Base-by-base conservation (phyloP, 2,888 invertebrate genomes). In the Andrena haemorrhoa region DNA sequence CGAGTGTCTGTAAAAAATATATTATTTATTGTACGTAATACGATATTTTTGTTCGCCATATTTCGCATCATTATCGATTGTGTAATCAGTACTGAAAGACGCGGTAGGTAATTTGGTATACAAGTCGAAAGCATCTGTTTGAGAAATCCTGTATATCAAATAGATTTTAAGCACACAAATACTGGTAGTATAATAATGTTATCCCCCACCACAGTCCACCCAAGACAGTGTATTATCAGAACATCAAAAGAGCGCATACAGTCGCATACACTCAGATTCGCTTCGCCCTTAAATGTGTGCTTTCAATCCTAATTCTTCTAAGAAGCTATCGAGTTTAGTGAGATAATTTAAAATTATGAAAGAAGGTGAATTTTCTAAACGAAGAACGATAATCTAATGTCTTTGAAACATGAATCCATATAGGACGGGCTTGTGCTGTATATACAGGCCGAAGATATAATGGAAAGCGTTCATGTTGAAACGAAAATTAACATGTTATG, bases 321-420 rank as follows among this genome's bases (percentile, higher is more conserved):
- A 74, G 51, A 84, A 82, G 75, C 74, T 88, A 82, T 82, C 5
- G 20, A 73, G 61, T 75, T 75, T 65, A 63, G 51, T 35, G 35
- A 69, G 53, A 64, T 63, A 61, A 75, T 75, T 35, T 49, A 56
- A 70, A 70, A 78, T 78, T 73, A 63, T 65, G 53, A 78, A 82
- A 65, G 70, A 60, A 81, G 49, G 73, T 68, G 53, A 72, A 76
- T 56, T 78, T 79, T 82, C 77, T 79, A 81, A 65, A 72, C 75
- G 77, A 78, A 66, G 31, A 72, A 70, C 82, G 72, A 84, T 69
- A 82, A 81, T 86, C 88, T 91, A 92, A 90, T 92, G 90, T 88
- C 90, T 90, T 78, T 92, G 91, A 88, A 91, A 92, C 90, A 92
- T 92, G 85, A 92, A 92, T 88, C 91, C 93, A 85, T 93, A 93